Base-by-base conservation (phyloP, 2,113 vertebrate species). In the Triplophysa dalaica region DNA sequence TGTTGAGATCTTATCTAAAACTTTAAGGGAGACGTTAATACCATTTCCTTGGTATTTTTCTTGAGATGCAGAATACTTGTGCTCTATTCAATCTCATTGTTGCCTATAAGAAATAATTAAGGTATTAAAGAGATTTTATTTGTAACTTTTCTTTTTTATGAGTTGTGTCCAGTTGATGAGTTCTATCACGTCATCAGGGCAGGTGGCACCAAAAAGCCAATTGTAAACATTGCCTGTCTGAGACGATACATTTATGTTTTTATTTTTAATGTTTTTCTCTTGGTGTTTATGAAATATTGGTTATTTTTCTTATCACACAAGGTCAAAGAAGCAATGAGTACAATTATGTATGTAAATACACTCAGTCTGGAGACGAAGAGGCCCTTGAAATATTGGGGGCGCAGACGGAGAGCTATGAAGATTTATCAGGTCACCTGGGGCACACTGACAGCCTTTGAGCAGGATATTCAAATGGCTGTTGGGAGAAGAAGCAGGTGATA, bases 351-450 rank as follows among this genome's bases (percentile, higher is more conserved):
- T 84, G 75, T 80, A 81, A 84, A 84, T 81, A 81, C 83, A 84
- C 75, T 78, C 82, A 81, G 83, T 81, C 54, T 74, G 75, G 45
- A 78, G 75, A 69, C 79, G 77, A 56, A 56, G 24, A 70, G 69
- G 33, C 63, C 64, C 56, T 75, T 60, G 70, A 65, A 69, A 75
- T 74, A 60, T 78, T 26, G 80, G 69, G 76, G 77, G 74, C 41
- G 17, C 75, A 84, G 79, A 66, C 74, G 54, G 75, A 84, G 75
- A 78, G 79, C 69, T 84, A 77, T 84, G 81, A 81, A 84, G 83
- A 84, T 81, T 81, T 78, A 79, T 84, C 83, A 81, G 83, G 76
- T 84, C 83, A 84, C 83, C 83, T 84, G 83, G 83, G 83, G 83
- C 76, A 75, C 81, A 60, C 52, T 84, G 83, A 84, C 83, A 84